Base-by-base conservation (phyloP, 2,888 invertebrate species). In the Unio pictorum region DNA sequence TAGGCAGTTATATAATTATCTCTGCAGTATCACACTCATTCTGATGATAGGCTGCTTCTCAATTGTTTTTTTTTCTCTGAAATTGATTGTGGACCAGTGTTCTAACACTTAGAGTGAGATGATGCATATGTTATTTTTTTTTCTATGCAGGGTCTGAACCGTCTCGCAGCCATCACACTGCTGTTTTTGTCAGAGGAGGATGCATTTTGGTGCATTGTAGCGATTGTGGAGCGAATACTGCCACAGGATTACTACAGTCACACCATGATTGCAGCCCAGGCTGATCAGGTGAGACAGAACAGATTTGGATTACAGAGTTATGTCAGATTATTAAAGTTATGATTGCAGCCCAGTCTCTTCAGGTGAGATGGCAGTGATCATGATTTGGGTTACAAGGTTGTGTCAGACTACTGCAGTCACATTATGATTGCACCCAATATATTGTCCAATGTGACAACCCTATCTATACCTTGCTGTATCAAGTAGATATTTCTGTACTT, bases 121-220 rank as follows among this genome's bases (percentile, higher is more conserved):
- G 15, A 61, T 26, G 20, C 26, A 61, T 61, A 54, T n/a, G 20
- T 64, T 6, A n/a, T 59, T 61, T 2, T 45, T n/a, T n/a, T 20
- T 63, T 68, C 71, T 59, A 78, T 84, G 7, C 79, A 92, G 91
- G 92, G 92, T 61, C 83, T 92, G 79, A 92, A 92, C 82, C 88
- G 92, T 30, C 82, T 92, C 61, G 92, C 90, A 4, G 92, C 92
- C 54, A 91, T 92, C 60, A 91, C 91, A 17, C 84, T 92, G 72
- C 87, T 92, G 67, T 92, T 92, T 79, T 85, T 92, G 81, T 84
- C 88, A 55, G 92, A 92, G 84, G 92, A 92, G 79, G 92, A 92
- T 76, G 91, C 92, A 0, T 92, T 92, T 85, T 92, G 91, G 91
- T 91, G 91, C 76, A 84, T 92, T 70, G 91, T 92, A 3, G 90